Evolutionary conservation across 2,888 invertebrate species (phyloP).

Genomic region (Agriopis leucophaearia): DNA sequence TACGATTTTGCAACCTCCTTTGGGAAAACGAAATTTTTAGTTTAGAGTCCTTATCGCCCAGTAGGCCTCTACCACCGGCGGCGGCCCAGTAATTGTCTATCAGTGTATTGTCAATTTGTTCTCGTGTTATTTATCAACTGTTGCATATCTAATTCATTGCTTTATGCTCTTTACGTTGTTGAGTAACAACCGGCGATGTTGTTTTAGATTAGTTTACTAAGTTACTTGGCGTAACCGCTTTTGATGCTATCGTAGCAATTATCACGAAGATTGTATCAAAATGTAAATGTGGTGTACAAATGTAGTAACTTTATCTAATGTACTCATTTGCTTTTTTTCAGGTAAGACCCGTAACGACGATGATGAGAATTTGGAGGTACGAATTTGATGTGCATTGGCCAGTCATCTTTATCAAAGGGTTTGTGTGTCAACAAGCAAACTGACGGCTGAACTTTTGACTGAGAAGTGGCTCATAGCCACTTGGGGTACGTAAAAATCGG

Average conservation of each 20-base stretch:
- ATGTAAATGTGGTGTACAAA: constrained; percentile 42
- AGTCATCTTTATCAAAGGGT: background rate
- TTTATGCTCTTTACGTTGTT: constrained; percentile 45
- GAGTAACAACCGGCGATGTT: constrained; percentile 45
- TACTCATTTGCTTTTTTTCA: constrained; percentile 57
- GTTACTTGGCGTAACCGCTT: constrained; percentile 36
- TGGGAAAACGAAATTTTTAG: background rate
- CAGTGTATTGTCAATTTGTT: constrained; percentile 50
- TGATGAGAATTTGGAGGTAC: background rate
- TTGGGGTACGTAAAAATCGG: too few species aligned
- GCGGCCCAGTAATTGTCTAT: constrained; percentile 43
- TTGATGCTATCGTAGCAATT: constrained; percentile 51
- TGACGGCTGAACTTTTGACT: too few species aligned
- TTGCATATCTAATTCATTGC: constrained; percentile 54
- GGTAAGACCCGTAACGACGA: constrained; percentile 64
- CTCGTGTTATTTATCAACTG: constrained; percentile 55
- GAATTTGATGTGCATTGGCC: background rate
- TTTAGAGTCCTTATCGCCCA: background rate
- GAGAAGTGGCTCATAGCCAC: too few species aligned
- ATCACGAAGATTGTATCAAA: constrained; percentile 52
- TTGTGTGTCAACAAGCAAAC: background rate
- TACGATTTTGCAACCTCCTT: background rate
- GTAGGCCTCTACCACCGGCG: background rate
- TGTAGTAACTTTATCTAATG: constrained; percentile 45
- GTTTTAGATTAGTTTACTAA: constrained; percentile 49